phyloP scores from a whole-genome alignment of 2,888 invertebrate species.

The Endomychus coccineus region DNA sequence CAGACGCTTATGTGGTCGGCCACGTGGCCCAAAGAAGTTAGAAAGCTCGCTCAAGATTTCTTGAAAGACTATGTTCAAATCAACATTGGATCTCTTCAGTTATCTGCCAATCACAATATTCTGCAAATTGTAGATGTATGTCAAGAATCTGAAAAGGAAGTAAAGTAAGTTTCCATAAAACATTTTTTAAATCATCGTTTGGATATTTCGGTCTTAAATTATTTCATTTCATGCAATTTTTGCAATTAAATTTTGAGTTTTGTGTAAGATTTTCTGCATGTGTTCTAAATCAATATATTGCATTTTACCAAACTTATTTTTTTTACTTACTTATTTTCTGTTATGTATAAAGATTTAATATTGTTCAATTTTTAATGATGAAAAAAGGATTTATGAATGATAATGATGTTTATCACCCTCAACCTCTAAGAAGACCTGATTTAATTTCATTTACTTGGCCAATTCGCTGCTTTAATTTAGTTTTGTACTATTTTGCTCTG shows the following conservation, averaged over 20 bases:
- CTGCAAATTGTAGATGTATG: slow-evolving; percentile 81
- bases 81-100: slow-evolving; percentile 81
- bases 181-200: slow-evolving; percentile 1
- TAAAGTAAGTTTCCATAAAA: slow-evolving; percentile 33
- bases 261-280: too few species aligned
- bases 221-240: neutral
- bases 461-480: slow-evolving; percentile 1
- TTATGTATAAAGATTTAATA: too few species aligned
- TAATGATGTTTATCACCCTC: slow-evolving; percentile 13
- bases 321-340: too few species aligned
- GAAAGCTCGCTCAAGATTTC: slow-evolving; percentile 86
- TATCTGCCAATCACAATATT: slow-evolving; percentile 88
- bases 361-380: slow-evolving; percentile 20
- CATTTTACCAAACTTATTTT: too few species aligned
- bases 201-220: neutral
- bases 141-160: slow-evolving; percentile 78
- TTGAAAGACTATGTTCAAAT: slow-evolving; percentile 83
- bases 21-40: slow-evolving; percentile 98
- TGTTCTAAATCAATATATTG: too few species aligned
- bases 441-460: slow-evolving; percentile 1
- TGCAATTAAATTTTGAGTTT: too few species aligned
- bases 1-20: slow-evolving; percentile 99
- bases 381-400: slow-evolving; percentile 16
- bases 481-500: too few species aligned
- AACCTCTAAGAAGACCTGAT: slow-evolving; percentile 28